phyloP scores from a whole-genome alignment of 2,888 invertebrate genomes.

The Zootermopsis nevadensis region DNA sequence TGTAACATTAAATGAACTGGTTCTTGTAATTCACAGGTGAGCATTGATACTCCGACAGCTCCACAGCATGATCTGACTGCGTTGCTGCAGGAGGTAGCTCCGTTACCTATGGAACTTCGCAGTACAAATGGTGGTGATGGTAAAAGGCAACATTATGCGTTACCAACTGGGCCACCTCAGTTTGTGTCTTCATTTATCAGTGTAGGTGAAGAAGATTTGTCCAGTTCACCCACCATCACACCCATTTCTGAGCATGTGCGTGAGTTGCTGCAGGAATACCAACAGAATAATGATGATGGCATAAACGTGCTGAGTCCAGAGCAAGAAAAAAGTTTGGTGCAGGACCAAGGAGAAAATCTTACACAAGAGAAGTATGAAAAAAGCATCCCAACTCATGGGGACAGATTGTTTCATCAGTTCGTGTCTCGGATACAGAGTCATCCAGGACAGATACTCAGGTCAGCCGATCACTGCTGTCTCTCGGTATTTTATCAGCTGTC shows the following conservation, averaged over 20 bases:
- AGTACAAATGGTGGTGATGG: slow-evolving; percentile 26
- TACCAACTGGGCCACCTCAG: slow-evolving; percentile 56
- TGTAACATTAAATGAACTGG: no score
- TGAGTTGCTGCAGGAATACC: slow-evolving; percentile 73
- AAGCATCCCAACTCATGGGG: slow-evolving; percentile 82
- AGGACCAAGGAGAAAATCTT: slow-evolving; percentile 59
- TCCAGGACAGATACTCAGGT: slow-evolving; percentile 88
- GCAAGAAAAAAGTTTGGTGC: slow-evolving; percentile 53
- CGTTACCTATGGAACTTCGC: slow-evolving; percentile 63
- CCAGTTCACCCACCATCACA: slow-evolving; percentile 59
- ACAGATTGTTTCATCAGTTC: slow-evolving; percentile 84
- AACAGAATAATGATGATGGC: slow-evolving; percentile 64
- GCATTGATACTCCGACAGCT: slow-evolving; percentile 74
- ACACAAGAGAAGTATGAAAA: slow-evolving; percentile 82
- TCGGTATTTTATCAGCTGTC: no score
- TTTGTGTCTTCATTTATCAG: slow-evolving; percentile 69
- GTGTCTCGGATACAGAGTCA: slow-evolving; percentile 76
- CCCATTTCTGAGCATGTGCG: slow-evolving; percentile 69
- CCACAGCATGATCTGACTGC: slow-evolving; percentile 77
- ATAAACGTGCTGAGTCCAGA: slow-evolving; percentile 45
- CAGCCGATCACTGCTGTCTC: slow-evolving; percentile 50
- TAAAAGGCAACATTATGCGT: slow-evolving; percentile 35
- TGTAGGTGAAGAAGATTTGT: slow-evolving; percentile 70
- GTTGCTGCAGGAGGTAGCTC: slow-evolving; percentile 75
- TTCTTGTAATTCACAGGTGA: slow-evolving; percentile 2